Evolutionary conservation across 1,140 invertebrate genomes (phyloP).

Genomic region (Zaprionus davidi): DNA sequence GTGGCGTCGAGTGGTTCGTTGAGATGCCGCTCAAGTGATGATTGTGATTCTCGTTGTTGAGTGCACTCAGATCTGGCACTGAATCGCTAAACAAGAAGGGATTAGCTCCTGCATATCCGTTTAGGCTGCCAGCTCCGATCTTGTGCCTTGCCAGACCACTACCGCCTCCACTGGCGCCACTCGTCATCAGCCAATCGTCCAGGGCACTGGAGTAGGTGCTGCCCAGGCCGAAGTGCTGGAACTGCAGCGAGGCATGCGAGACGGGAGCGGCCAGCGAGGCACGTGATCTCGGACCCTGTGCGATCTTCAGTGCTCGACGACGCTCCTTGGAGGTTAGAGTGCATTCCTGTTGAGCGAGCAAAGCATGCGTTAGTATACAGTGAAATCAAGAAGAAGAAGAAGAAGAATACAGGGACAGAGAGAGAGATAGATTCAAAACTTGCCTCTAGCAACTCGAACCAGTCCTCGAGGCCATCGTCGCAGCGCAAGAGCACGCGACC

Average conservation of each 20-base stretch:
- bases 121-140: conserved; percentile 79
- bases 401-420: neutral
- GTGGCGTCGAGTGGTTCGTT: conserved; percentile 82
- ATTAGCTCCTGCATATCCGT: conserved; percentile 75
- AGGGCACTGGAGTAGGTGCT: conserved; percentile 83
- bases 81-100: conserved; percentile 82
- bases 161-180: conserved; percentile 70
- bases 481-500: conserved; percentile 86
- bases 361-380: neutral
- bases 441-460: conserved; percentile 86
- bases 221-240: conserved; percentile 77
- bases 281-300: conserved; percentile 84
- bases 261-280: conserved; percentile 81
- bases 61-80: conserved; percentile 79
- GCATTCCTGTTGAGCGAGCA: conserved; percentile 84
- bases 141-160: conserved; percentile 68
- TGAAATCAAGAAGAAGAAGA: neutral
- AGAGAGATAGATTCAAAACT: conserved; percentile 14
- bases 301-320: conserved; percentile 85
- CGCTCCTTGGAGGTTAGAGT: conserved; percentile 87
- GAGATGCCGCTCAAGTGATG: conserved; percentile 77
- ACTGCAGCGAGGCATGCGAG: conserved; percentile 79
- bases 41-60: conserved; percentile 83
- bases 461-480: conserved; percentile 86
- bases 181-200: conserved; percentile 85